These are phyloP conservation scores for Tichodroma muraria DNA, from an alignment of 2,113 vertebrate genomes.

Conservation along the genomic window DNA sequence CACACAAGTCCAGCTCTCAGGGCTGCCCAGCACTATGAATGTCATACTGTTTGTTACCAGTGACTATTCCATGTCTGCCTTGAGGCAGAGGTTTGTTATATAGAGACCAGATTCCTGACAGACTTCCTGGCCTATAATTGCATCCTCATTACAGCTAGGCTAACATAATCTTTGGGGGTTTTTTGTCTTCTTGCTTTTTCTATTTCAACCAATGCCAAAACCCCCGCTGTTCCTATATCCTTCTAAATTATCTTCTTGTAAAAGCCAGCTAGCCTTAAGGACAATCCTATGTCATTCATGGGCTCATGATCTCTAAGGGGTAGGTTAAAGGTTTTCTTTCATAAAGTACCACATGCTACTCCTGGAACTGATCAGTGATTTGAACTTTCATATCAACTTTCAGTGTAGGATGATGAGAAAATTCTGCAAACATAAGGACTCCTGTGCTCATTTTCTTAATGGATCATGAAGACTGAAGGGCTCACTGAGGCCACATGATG, in stretches of 20 bases:
- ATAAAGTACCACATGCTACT: neutral
- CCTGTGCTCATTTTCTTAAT: neutral
- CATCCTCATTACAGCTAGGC: neutral
- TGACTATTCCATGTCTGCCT: neutral
- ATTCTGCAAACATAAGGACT: neutral
- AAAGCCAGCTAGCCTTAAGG: neutral
- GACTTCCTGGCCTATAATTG: neutral
- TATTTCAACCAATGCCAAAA: neutral
- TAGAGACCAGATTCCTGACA: neutral
- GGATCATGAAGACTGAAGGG: neutral
- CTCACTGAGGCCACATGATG: neutral
- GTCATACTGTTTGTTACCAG: neutral
- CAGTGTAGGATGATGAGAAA: neutral
- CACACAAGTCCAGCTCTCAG: neutral
- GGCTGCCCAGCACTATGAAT: neutral
- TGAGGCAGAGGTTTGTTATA: neutral
- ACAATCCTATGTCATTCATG: neutral
- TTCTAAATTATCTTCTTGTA: neutral
- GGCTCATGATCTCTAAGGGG: neutral
- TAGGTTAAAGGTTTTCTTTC: neutral
- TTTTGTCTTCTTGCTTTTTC: neutral
- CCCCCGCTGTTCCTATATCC: rapidly evolving
- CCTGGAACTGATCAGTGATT: neutral
- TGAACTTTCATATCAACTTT: neutral
- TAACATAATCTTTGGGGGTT: neutral